Conservation (phyloP, 2,113 vertebrate species). For the Brachionichthys hirsutus region DNA sequence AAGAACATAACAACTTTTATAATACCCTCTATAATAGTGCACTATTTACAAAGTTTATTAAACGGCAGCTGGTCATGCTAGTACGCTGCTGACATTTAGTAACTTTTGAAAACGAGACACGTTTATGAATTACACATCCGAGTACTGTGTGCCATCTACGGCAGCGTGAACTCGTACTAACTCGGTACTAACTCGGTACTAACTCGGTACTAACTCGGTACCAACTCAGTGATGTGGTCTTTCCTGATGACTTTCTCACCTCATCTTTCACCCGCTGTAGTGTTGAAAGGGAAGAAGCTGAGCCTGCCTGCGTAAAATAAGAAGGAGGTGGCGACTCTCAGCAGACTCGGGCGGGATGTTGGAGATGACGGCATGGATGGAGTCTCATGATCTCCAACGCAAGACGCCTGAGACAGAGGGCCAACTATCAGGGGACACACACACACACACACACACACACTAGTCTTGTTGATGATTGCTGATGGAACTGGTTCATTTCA, state of each 20-base stretch:
- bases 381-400: constrained; percentile 71
- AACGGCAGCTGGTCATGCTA: too few relatives aligned
- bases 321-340: constrained; percentile 80
- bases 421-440: constrained; percentile 74
- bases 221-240: background rate
- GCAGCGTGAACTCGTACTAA: too few relatives aligned
- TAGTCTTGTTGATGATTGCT: constrained; percentile 74
- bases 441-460: too few relatives aligned
- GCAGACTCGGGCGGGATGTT: constrained; percentile 82
- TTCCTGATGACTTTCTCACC: background rate
- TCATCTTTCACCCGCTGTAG: constrained; percentile 61
- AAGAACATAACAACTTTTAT: too few relatives aligned
- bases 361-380: constrained; percentile 77
- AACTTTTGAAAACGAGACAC: too few relatives aligned
- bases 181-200: background rate
- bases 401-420: constrained; percentile 87
- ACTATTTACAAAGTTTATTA: too few relatives aligned
- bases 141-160: too few relatives aligned
- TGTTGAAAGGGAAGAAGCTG: constrained; percentile 99
- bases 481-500: constrained; percentile 73
- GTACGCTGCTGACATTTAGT: too few relatives aligned
- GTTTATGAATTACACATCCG: too few relatives aligned
- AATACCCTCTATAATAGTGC: too few relatives aligned
- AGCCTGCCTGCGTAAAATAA: constrained; percentile 96
- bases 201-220: background rate